Evolutionary conservation across 2,888 invertebrate species (phyloP), one percentile per base, ranked within the genome.

Genomic region (Barypeithes pellucidus): DNA sequence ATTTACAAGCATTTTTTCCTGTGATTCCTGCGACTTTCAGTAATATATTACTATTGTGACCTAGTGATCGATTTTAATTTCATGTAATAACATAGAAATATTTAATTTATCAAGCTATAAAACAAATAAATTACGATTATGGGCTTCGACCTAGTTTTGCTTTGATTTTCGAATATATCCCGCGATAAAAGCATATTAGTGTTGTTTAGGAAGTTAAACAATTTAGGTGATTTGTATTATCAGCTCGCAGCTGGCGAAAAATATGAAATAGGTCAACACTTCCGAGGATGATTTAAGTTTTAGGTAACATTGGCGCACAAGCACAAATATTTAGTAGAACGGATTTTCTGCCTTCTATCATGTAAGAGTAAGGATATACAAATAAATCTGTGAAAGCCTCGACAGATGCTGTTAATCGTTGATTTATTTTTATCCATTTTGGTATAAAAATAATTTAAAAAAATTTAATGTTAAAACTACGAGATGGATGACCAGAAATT

Each of bases 161-260:
- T 12, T 9, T 18, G 47, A 47, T 47, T 20, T 22, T 47, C 20
- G 11, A 47, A 47, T 47, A 47, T 47, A 47, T 47, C 47, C 20
- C 20, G 39, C n/a, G 47, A 47, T 47, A 47, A 47, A n/a, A 47
- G 47, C 20, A 47, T 22, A 47, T 47, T 47, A 20, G 20, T 12
- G 20, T 18, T 20, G 11, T 45, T 8, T 50, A 50, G 50, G 50
- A 50, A 50, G 50, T 50, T 50, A 50, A 24, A 50, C 22, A 50
- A 50, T 50, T 50, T 50, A 50, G 50, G 50, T 50, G 50, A 50
- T 50, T 50, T n/a, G 24, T 50, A 24, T 24, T 50, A 50, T 50
- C 50, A 50, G 22, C 12, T n/a, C 12, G 24, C 50, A 50, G 50
- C 50, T 50, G 50, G 24, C 50, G 20, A 24, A 50, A 50, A 24